Percentiles rank a stretch among this genome's conserved stretches.
Conservation (phyloP, 2,888 invertebrate genomes). For the Tachina fera region DNA sequence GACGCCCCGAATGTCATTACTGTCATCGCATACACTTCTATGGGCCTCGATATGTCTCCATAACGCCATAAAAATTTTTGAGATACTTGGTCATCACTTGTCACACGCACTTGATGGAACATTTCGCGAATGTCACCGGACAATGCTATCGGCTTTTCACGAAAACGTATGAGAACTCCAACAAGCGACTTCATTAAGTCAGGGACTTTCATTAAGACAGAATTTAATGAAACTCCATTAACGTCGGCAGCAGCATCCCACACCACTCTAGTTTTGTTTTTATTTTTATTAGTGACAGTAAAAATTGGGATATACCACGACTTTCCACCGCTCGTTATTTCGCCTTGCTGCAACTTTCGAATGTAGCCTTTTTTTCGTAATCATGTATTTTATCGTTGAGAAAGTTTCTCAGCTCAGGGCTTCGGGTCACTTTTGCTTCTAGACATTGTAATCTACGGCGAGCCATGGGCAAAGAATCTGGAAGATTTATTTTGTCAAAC, state of each 20-base stretch:
- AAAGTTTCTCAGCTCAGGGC: background rate
- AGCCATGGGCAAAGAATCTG: background rate
- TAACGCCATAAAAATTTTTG: background rate
- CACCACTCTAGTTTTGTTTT: too few species aligned
- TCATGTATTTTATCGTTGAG: background rate
- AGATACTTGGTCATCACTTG: slow-evolving; percentile 17
- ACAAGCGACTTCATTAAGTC: background rate
- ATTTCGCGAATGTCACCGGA: slow-evolving; percentile 18
- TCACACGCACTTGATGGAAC: slow-evolving; percentile 20
- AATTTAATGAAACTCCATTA: too few species aligned
- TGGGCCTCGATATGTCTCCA: too few species aligned
- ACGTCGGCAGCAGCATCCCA: too few species aligned
- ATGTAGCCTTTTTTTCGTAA: background rate
- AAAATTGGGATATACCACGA: slow-evolving; percentile 37
- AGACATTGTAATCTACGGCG: background rate
- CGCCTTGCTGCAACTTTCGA: background rate
- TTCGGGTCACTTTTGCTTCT: background rate
- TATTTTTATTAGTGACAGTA: background rate
- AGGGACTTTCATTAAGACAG: slow-evolving; percentile 13
- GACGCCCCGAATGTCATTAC: too few species aligned
- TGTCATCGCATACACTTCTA: too few species aligned
- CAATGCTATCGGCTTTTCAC: background rate
- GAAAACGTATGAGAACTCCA: background rate
- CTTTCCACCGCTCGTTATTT: background rate
- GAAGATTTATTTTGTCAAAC: background rate